Conservation (phyloP, 2,797 vertebrate species). For the Morelia viridis region DNA sequence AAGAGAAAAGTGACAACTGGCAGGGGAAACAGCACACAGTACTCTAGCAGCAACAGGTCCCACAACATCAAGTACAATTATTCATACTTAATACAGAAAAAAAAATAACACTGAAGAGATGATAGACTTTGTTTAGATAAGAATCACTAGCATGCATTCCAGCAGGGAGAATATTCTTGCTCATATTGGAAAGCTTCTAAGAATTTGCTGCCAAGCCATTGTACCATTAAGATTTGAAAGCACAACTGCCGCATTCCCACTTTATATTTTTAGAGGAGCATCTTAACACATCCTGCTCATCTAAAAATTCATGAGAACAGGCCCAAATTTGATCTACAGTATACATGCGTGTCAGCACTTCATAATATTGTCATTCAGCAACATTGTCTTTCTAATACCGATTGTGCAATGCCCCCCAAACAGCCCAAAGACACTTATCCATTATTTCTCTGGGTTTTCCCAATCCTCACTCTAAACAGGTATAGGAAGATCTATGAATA, state of each 20-base stretch:
- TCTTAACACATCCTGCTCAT: not conserved
- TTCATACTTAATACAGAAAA: not conserved
- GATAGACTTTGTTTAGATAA: not conserved
- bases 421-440: not conserved
- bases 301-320: not conserved
- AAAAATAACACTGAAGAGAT: not conserved
- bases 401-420: not conserved
- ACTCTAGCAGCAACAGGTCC: not conserved
- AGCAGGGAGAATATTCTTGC: not conserved
- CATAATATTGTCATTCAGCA: not conserved
- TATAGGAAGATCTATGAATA: not conserved
- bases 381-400: too few species aligned
- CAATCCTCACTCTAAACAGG: not conserved
- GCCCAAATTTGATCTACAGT: not conserved
- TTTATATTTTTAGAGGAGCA: not conserved
- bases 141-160: not conserved
- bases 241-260: not conserved
- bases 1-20: slow-evolving; percentile 35
- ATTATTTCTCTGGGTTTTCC: too few species aligned
- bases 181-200: not conserved
- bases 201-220: not conserved
- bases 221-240: not conserved
- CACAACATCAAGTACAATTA: fast-evolving
- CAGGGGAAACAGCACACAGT: not conserved
- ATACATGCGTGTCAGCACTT: not conserved